Percentiles rank a stretch among this genome's conserved stretches.
phyloP scores from a whole-genome alignment of 2,888 invertebrate species.

The Plusia festucae region DNA sequence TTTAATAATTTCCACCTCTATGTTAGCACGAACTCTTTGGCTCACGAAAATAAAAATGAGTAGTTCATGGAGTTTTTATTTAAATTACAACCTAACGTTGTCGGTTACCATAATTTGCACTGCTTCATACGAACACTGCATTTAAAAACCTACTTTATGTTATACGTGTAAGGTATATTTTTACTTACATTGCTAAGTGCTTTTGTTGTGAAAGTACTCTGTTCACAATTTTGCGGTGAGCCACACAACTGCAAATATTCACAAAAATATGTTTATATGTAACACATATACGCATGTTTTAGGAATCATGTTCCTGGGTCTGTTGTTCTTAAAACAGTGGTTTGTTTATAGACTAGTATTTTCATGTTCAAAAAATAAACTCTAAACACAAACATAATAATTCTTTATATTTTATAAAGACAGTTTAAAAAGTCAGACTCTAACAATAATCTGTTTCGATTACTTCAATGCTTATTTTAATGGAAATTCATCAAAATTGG shows the following conservation, averaged over 20 bases:
- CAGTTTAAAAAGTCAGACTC: too few species aligned
- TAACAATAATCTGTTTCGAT: too few species aligned
- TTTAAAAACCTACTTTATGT: conserved; percentile 23
- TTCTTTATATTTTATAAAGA: too few species aligned
- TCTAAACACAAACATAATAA: too few species aligned
- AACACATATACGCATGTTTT: not conserved
- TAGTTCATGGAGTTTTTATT: conserved; percentile 43
- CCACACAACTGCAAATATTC: conserved; percentile 2
- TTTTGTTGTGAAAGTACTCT: conserved; percentile 36
- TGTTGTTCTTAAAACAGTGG: not conserved
- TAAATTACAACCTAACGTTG: conserved; percentile 42
- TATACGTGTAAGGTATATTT: not conserved
- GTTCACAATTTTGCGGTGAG: conserved; percentile 46
- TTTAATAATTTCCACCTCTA: conserved; percentile 31
- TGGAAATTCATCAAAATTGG: too few species aligned
- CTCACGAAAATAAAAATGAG: conserved; percentile 50
- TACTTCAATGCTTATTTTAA: too few species aligned
- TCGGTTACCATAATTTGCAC: conserved; percentile 30
- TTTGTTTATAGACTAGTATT: too few species aligned
- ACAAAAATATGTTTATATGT: not conserved
- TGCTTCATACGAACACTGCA: conserved; percentile 9
- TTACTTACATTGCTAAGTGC: conserved; percentile 8
- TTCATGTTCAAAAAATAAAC: too few species aligned
- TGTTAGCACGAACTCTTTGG: conserved; percentile 43
- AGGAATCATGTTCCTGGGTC: not conserved